phyloP scores from a whole-genome alignment of 1,140 invertebrate species.

The Eumaeus atala region DNA sequence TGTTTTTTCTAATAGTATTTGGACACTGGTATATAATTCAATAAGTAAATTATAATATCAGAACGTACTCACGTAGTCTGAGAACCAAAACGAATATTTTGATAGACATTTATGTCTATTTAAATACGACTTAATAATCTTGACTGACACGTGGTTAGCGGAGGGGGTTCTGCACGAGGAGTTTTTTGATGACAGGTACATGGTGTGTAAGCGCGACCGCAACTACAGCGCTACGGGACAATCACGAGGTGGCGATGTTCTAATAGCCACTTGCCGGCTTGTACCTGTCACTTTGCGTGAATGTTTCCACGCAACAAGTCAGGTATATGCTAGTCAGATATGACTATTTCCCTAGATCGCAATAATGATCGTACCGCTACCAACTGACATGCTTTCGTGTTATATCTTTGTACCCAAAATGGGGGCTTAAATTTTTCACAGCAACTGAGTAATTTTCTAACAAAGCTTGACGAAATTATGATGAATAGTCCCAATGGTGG shows the following conservation, averaged over 20 bases:
- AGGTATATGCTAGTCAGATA: background rate
- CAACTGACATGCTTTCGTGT: background rate
- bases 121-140: background rate
- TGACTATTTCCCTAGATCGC: too few relatives aligned
- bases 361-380: background rate
- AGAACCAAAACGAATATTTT: background rate
- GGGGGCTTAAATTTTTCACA: too few relatives aligned
- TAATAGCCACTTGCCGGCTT: background rate
- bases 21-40: too few relatives aligned
- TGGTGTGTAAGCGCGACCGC: too few relatives aligned
- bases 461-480: background rate
- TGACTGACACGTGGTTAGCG: too few relatives aligned
- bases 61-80: background rate
- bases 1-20: too few relatives aligned
- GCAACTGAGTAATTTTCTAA: background rate
- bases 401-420: background rate
- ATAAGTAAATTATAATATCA: background rate
- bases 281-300: background rate
- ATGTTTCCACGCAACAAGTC: background rate
- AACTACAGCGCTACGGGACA: too few relatives aligned
- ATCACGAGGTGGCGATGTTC: too few relatives aligned
- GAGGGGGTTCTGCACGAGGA: too few relatives aligned
- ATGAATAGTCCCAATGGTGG: background rate
- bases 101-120: background rate
- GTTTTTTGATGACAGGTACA: too few relatives aligned